Percentiles rank a stretch among this genome's conserved stretches.
Evolutionary conservation across 2,797 vertebrate species (phyloP).

Genomic region (Helicolenus hilgendorfi): DNA sequence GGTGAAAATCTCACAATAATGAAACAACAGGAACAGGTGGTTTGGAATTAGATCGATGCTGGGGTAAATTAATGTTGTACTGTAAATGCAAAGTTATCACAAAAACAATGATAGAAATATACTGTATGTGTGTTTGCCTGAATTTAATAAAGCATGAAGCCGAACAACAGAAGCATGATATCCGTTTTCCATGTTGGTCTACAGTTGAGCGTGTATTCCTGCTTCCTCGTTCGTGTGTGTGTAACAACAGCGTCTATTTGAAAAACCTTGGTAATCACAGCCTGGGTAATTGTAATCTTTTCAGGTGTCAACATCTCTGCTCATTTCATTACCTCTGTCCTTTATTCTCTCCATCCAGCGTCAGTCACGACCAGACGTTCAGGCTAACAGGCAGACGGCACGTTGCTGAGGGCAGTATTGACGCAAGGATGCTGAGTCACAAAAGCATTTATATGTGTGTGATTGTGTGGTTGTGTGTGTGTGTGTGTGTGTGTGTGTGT

Average conservation of each 20-base stretch:
- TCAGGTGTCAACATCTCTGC: conserved; percentile 6
- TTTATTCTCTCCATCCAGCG: conserved; percentile 41
- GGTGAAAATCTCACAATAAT: background rate
- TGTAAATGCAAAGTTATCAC: background rate
- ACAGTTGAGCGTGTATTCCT: background rate
- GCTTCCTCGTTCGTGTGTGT: background rate
- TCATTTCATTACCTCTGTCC: conserved; percentile 36
- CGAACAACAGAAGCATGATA: background rate
- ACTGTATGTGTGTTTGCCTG: background rate
- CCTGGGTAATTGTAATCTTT: conserved; percentile 30
- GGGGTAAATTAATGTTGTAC: background rate
- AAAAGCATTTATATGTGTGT: background rate
- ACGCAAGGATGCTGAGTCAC: conserved; percentile 68
- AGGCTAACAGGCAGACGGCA: conserved; percentile 11
- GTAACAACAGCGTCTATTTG: background rate
- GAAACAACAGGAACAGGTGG: background rate
- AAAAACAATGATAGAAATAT: background rate
- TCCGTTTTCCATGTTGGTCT: conserved; percentile 7
- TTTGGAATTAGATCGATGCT: background rate
- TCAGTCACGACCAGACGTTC: conserved; percentile 51
- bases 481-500: conserved; percentile 19
- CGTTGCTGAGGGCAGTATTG: conserved; percentile 34
- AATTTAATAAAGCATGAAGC: background rate
- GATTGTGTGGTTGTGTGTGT: conserved; percentile 7
- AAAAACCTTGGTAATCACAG: conserved; percentile 1